phyloP scores from a whole-genome alignment of 2,888 invertebrate genomes.

The Dryomyza anilis region DNA sequence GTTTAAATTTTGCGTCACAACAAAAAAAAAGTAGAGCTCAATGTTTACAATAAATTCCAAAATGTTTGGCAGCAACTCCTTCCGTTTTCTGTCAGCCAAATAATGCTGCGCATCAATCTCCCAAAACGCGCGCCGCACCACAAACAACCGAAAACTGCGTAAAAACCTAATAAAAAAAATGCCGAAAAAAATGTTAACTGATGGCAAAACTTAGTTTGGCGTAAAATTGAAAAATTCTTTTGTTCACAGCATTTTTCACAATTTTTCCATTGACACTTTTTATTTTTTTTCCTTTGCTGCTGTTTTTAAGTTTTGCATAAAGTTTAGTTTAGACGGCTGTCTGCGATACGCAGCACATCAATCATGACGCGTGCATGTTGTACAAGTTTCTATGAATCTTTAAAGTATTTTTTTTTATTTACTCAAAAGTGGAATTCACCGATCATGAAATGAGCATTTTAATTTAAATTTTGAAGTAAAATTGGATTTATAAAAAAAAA shows the following conservation, averaged over 20 bases:
- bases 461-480: no score
- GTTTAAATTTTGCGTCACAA: conserved; percentile 3
- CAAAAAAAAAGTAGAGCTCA: not conserved
- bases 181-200: not conserved
- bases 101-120: not conserved
- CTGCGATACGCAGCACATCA: no score
- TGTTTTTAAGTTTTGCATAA: no score
- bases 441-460: no score
- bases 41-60: not conserved
- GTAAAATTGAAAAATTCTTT: conserved; percentile 60
- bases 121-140: not conserved
- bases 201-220: conserved; percentile 56
- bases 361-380: no score
- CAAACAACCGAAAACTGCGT: not conserved
- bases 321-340: no score
- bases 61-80: not conserved
- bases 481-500: no score
- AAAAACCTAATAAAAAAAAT: not conserved
- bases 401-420: no score
- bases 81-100: not conserved
- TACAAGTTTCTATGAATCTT: no score
- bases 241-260: conserved; percentile 29
- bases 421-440: no score
- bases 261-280: not conserved
- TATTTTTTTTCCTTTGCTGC: not conserved